Conservation (phyloP, 2,113 vertebrate species). For the Rutilus rutilus region DNA sequence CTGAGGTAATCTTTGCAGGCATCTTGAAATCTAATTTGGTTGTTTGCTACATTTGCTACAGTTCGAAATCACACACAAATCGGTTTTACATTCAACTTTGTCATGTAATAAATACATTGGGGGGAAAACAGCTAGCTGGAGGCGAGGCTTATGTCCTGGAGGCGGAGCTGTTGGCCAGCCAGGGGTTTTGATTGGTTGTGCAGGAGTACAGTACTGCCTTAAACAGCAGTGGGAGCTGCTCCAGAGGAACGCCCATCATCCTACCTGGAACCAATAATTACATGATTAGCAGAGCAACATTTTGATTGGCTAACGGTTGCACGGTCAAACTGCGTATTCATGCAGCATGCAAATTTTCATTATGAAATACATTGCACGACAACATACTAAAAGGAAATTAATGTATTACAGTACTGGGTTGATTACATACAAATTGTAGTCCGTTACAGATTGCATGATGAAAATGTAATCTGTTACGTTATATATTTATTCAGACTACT, state of each 20-base stretch:
- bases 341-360: background rate
- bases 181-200: constrained; percentile 88
- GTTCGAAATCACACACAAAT: background rate
- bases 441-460: no score
- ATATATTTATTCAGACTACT: no score
- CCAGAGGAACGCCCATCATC: constrained; percentile 94
- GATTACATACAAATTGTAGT: no score
- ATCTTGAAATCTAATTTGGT: constrained; percentile 2
- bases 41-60: constrained; percentile 26
- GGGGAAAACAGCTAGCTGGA: constrained; percentile 82
- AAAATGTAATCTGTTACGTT: no score
- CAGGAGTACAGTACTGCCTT: constrained; percentile 98
- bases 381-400: background rate
- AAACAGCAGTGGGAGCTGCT: constrained; percentile 98
- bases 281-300: no score
- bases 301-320: no score
- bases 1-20: constrained; percentile 18
- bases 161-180: constrained; percentile 67
- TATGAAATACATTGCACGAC: background rate
- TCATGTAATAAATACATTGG: constrained; percentile 98
- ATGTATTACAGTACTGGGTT: background rate
- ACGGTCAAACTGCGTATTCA: background rate
- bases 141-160: constrained; percentile 69
- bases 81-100: constrained; percentile 98
- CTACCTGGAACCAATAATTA: constrained; percentile 80